Base-by-base conservation (phyloP, 2,797 vertebrate genomes). In the Coreius guichenoti region DNA sequence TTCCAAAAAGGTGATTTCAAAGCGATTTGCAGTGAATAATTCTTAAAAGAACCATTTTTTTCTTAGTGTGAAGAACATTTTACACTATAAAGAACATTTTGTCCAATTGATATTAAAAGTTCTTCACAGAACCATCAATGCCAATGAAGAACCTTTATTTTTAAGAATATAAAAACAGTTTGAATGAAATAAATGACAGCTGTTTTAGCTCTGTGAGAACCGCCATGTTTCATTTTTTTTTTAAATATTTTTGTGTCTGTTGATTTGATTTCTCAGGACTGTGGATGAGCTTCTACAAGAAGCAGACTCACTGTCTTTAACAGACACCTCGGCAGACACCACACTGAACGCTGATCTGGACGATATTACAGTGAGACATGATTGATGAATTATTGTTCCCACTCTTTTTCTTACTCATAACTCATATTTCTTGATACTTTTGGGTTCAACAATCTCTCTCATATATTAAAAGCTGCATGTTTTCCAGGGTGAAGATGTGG, bases 241-340 rank as follows among this genome's bases (percentile, higher is more conserved):
- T n/a, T n/a, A n/a, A 70, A 47, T 29, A 43, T 80, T 19, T n/a
- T 29, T 85, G 86, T n/a, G 19, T 88, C 70, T 77, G 31, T 90
- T 45, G 81, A 31, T 23, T 78, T 54, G 3, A n/a, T 88, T 77
- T 68, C 83, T 90, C 85, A 96, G 95, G 76, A 74, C 87, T 80
- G 92, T 70, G 58, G 95, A 96, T 8, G 93, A 95, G 63, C 88
- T 94, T 23, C 89, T 94, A 36, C 76, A 47, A 65, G 95, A 95
- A 72, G 7, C 3, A 43, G 94, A 95, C 80, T 82, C 89, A 13
- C 86, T 86, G 36, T 92, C 89, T 81, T 80, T 91, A 78, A 47
- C 88, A 68, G 93, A 94, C 79, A 86, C 75, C 39, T 84, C 75
- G 11, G 11, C 85, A 54, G 91, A 91, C 29, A 75, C 80, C 68